phyloP scores from a whole-genome alignment of 2,113 vertebrate genomes.

The Recurvirostra avosetta region DNA sequence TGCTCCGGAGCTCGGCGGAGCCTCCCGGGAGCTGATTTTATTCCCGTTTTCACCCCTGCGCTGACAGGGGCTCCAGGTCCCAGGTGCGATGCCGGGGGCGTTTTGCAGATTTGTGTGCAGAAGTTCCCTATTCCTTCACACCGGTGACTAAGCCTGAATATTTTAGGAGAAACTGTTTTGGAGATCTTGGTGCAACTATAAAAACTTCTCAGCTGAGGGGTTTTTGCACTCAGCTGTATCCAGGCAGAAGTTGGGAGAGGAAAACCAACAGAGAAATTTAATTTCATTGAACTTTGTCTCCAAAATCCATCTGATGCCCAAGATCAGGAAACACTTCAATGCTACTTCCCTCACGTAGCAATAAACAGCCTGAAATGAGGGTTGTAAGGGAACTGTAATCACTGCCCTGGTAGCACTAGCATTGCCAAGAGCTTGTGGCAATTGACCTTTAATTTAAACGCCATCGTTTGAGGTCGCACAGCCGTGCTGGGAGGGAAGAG shows the following conservation, averaged over 20 bases:
- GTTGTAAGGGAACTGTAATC: not conserved
- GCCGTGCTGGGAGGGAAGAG: not conserved
- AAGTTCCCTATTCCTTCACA: not conserved
- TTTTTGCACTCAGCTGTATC: not conserved
- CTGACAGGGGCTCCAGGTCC: not conserved
- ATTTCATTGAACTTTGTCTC: not conserved
- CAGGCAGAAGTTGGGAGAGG: not conserved
- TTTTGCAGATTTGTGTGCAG: rapidly evolving
- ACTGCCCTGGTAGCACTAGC: not conserved
- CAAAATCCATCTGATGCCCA: not conserved
- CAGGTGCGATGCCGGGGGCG: not conserved
- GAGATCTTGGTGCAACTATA: not conserved
- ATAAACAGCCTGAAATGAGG: not conserved
- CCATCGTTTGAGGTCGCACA: rapidly evolving
- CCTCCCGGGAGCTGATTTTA: not conserved
- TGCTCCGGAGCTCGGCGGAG: rapidly evolving
- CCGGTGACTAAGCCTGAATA: not conserved
- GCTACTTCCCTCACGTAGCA: not conserved
- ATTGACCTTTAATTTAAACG: rapidly evolving
- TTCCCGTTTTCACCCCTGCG: not conserved
- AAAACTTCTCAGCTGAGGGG: not conserved
- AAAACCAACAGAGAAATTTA: not conserved
- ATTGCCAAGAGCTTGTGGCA: not conserved
- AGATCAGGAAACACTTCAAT: not conserved
- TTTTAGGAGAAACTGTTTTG: not conserved